Base-by-base conservation (phyloP, 2,113 vertebrate species). In the Nipponia nippon region DNA sequence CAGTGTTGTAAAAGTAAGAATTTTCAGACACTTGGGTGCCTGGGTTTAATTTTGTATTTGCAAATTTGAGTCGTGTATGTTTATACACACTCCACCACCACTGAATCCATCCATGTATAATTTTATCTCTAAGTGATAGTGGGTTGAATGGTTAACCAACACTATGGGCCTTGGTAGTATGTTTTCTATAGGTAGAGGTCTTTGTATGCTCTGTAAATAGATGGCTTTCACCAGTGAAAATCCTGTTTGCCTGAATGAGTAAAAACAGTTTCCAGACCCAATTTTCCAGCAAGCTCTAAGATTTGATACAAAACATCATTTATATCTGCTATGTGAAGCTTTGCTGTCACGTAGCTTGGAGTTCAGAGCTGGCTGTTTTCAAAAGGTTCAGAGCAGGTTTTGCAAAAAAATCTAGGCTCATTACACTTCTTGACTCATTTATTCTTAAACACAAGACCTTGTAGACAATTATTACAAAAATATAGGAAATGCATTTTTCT, bases 61-160 rank as follows among this genome's bases (percentile, higher is more conserved):
- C 13, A 81, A 14, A 56, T 66, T 61, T 77, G 25, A 82, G 23
- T 49, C 52, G 25, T 67, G 32, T 18, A 5, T 63, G 8, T 38
- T 79, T n/a, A 7, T 11, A 2, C 3, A 1, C 2, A 0, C 8
- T 66, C 42, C 2, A 1, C 29, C 4, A 2, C 7, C 49, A 38
- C 0, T 56, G 12, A 67, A 55, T 55, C 10, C 22, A 36, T 10
- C 16, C 46, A n/a, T 1, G 1, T 52, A 6, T 21, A 36, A 61
- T 22, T 62, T 70, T 36, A 11, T 26, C 61, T 85, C 50, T 55
- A 47, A 22, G 8, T 8, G 5, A 34, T 7, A 22, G 26, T 4
- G 20, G 14, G 9, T 44, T 93, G 52, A 56, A 19, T 19, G 16
- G 11, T 44, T 78, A 25, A 78, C 29, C 34, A 87, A 40, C 11